Base-by-base conservation (phyloP, 2,113 vertebrate genomes). In the Poecile atricapillus region DNA sequence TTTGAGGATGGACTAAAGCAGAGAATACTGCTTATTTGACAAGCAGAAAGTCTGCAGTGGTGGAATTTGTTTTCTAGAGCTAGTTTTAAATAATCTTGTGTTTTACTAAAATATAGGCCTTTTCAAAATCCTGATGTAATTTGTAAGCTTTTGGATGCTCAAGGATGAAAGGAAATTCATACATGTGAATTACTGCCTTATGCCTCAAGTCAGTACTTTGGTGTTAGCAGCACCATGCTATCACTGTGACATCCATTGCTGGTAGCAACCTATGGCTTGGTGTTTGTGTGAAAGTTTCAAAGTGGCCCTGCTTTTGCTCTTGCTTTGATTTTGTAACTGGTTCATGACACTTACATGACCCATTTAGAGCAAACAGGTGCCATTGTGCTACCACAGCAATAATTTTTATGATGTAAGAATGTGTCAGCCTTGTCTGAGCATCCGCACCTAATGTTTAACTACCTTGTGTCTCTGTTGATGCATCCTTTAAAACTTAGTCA, bases 321-420 rank as follows among this genome's bases (percentile, higher is more conserved):
- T 79, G 77, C 65, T 87, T 95, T 91, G 90, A 43, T 90, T 94
- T 87, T 90, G 85, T 88, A 92, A 92, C 85, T 3, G 1, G 47
- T 70, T 88, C 52, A 1, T 79, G 92, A 86, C 71, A 81, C 60
- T 83, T 50, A 10, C 0, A 2, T 91, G 91, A 95, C 91, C 78
- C 75, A 96, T 63, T 96, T 89, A 89, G 64, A 78, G 39, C 7
- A 60, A 83, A 75, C n/a, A 5, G 0, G 44, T 55, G 67, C 69
- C 31, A 5, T 77, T 90, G 91, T 4, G 46, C 79, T 96, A 74
- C 71, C 82, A 39, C 75, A 65, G 94, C 82, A 14, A 39, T 82
- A 37, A 73, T 93, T 95, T 89, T 62, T 78, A 7, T 85, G 74
- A 91, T 50, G 47, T 80, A 67, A 90, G 85, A 23, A 12, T 78